A percentile compares a stretch with the other conserved stretches of the same genome.
Evolutionary conservation across 2,797 vertebrate genomes (phyloP).

Genomic region (Megaceryle alcyon): DNA sequence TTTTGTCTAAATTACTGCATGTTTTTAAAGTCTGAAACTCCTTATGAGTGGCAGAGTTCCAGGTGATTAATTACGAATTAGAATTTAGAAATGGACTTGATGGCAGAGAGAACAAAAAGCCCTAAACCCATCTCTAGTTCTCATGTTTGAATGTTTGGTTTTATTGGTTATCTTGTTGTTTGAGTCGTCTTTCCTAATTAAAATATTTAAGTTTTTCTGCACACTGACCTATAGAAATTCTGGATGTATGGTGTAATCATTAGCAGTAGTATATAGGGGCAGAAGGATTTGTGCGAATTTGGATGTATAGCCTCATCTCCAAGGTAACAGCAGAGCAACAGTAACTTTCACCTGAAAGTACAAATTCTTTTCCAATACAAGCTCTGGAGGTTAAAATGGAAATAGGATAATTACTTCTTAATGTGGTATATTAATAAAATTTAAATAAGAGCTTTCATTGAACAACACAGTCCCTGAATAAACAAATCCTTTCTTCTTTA

Average conservation of each 20-base stretch:
- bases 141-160: background rate
- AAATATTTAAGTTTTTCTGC: background rate
- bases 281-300: background rate
- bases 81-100: background rate
- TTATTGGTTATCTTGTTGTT: background rate
- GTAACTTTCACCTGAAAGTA: background rate
- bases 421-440: background rate
- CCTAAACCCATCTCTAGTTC: background rate
- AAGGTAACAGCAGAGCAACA: background rate
- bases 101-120: background rate
- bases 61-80: background rate
- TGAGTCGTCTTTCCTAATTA: background rate
- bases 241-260: background rate
- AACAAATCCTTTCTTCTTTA: background rate
- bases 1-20: background rate
- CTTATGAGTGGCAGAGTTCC: background rate
- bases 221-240: background rate
- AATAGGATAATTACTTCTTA: background rate
- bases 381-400: background rate
- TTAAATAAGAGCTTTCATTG: background rate
- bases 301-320: background rate
- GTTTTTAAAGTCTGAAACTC: background rate
- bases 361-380: background rate
- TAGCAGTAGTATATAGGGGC: background rate
- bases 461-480: background rate